Conservation (phyloP, 2,888 invertebrate genomes). For the Heteromyza rotundicornis region DNA sequence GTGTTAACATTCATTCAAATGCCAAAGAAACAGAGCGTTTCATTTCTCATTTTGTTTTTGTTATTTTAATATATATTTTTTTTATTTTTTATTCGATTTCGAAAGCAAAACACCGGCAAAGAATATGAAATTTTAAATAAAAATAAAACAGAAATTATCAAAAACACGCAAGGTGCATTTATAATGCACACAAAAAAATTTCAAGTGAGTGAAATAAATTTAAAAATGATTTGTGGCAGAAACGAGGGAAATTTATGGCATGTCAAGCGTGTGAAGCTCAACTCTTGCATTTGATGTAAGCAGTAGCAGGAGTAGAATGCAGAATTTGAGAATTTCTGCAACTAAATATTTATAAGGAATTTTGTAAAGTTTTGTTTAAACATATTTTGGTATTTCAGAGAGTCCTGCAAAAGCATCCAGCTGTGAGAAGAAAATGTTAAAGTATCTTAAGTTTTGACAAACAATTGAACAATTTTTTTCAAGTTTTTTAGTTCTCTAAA, state of each 20-base stretch:
- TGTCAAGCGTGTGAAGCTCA: constrained; percentile 44
- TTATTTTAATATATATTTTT: background rate
- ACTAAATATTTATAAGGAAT: no score
- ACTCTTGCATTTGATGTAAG: no score
- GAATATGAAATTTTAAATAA: background rate
- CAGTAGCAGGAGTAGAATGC: no score
- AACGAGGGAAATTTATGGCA: constrained; percentile 52
- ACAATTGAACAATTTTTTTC: no score
- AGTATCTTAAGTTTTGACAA: no score
- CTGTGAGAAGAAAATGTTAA: no score
- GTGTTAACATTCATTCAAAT: background rate
- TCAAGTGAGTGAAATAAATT: constrained; percentile 10
- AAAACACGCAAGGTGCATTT: constrained; percentile 42
- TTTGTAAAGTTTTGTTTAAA: no score
- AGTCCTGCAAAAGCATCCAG: no score
- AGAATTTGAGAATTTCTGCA: no score
- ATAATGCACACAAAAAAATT: constrained; percentile 42
- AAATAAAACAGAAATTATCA: background rate
- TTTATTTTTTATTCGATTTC: constrained; percentile 17
- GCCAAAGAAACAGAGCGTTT: constrained; percentile 44
- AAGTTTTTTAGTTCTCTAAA: no score
- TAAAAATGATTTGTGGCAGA: constrained; percentile 50
- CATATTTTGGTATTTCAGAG: no score
- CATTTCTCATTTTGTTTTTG: constrained; percentile 33
- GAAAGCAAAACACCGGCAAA: background rate